Conservation (phyloP, 2,797 vertebrate species). For the Pangasius djambal region DNA sequence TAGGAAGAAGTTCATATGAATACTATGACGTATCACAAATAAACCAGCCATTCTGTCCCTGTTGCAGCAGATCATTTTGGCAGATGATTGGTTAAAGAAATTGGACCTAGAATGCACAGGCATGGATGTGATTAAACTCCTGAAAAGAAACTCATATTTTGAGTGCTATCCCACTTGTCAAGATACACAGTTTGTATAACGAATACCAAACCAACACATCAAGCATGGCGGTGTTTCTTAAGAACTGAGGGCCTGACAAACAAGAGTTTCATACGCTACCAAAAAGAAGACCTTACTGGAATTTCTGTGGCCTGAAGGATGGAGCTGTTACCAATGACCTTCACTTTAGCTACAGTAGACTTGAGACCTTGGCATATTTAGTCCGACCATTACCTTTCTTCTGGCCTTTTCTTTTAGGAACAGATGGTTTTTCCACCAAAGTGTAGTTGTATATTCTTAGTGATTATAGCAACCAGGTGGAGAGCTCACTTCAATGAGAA, state of each 20-base stretch:
- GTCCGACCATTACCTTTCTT: background rate
- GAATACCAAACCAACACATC: slow-evolving; percentile 36
- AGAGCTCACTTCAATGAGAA: slow-evolving; percentile 6
- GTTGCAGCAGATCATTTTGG: slow-evolving; percentile 34
- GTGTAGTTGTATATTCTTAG: background rate
- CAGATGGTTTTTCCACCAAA: background rate
- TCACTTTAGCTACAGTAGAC: background rate
- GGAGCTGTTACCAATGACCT: slow-evolving; percentile 27
- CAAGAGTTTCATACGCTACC: slow-evolving; percentile 13
- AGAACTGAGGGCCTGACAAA: slow-evolving; percentile 14
- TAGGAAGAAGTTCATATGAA: slow-evolving; percentile 25
- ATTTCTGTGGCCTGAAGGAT: slow-evolving; percentile 13
- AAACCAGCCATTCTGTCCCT: slow-evolving; percentile 26
- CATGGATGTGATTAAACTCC: slow-evolving; percentile 51
- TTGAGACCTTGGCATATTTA: background rate
- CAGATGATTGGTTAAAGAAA: slow-evolving; percentile 36
- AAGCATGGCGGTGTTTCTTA: slow-evolving; percentile 29
- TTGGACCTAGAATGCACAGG: slow-evolving; percentile 37
- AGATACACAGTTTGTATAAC: slow-evolving; percentile 46
- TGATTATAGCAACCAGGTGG: slow-evolving; percentile 29
- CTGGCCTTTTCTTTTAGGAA: background rate
- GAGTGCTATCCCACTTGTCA: slow-evolving; percentile 41
- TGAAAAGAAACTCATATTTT: slow-evolving; percentile 45
- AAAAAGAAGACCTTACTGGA: slow-evolving; percentile 27
- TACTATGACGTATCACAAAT: slow-evolving; percentile 24